phyloP scores from a whole-genome alignment of 2,113 vertebrate genomes.

The Porphyrio hochstetteri region DNA sequence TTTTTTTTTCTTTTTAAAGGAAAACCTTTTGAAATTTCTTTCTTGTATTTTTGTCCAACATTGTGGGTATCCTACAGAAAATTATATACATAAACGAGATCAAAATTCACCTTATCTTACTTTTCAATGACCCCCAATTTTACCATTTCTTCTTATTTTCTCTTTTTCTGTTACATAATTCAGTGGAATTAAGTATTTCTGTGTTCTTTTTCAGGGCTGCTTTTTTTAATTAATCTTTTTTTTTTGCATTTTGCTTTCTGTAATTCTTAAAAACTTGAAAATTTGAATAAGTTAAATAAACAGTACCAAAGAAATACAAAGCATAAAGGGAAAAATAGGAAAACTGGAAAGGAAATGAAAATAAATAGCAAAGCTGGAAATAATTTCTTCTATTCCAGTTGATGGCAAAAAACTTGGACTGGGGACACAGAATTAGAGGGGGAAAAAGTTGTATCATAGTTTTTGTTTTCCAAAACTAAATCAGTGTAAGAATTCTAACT shows the following conservation, averaged over 20 bases:
- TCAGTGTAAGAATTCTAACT: not conserved
- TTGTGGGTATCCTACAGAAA: not conserved
- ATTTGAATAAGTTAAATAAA: not conserved
- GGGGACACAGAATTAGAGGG: not conserved
- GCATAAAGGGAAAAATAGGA: not conserved
- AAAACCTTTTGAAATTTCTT: not conserved
- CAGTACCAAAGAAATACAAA: not conserved
- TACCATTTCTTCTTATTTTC: not conserved
- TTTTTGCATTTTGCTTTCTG: not conserved
- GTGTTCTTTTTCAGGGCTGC: not conserved
- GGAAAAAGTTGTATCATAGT: not conserved
- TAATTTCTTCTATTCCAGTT: slow-evolving; percentile 1
- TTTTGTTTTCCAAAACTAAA: not conserved
- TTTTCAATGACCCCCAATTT: not conserved
- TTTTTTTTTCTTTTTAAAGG: not conserved
- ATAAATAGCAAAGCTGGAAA: slow-evolving; percentile 6
- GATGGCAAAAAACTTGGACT: not conserved
- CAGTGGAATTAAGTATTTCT: not conserved
- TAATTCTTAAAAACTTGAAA: not conserved
- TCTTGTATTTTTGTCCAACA: not conserved
- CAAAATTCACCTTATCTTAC: not conserved
- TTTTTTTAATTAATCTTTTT: not conserved
- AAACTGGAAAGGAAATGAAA: slow-evolving; percentile 5
- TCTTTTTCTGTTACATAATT: not conserved
- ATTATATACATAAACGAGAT: not conserved